phyloP scores from a whole-genome alignment of 2,797 vertebrate genomes.

The Poeciliopsis infans region DNA sequence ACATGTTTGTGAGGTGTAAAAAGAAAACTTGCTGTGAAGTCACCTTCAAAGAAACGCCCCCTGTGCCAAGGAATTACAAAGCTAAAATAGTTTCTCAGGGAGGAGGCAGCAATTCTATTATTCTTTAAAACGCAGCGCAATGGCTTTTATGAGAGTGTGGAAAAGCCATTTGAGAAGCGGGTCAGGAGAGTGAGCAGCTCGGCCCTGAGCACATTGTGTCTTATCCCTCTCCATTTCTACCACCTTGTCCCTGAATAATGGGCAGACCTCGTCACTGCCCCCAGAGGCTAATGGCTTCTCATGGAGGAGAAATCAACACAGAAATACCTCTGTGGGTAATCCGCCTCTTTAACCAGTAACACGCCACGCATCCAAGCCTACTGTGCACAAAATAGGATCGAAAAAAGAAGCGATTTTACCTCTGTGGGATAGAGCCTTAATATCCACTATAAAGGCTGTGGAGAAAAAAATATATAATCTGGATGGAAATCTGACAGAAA shows the following conservation, averaged over 20 bases:
- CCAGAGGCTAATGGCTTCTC: slow-evolving; percentile 86
- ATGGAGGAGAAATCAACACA: slow-evolving; percentile 83
- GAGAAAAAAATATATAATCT: slow-evolving; percentile 58
- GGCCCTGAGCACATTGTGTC: slow-evolving; percentile 82
- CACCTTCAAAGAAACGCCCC: slow-evolving; percentile 83
- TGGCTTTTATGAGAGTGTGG: slow-evolving; percentile 80
- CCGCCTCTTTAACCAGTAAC: slow-evolving; percentile 75
- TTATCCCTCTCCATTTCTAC: slow-evolving; percentile 83
- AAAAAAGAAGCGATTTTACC: slow-evolving; percentile 63
- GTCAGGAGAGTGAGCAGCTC: slow-evolving; percentile 77
- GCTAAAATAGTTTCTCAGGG: slow-evolving; percentile 81
- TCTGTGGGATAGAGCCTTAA: slow-evolving; percentile 55
- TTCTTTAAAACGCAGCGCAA: slow-evolving; percentile 85
- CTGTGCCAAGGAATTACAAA: slow-evolving; percentile 79
- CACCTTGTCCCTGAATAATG: slow-evolving; percentile 82
- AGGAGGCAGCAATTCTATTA: slow-evolving; percentile 83
- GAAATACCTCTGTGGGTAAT: slow-evolving; percentile 78
- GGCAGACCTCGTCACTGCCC: slow-evolving; percentile 83
- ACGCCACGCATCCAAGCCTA: slow-evolving; percentile 56
- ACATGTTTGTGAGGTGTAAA: slow-evolving; percentile 67
- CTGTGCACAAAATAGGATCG: slow-evolving; percentile 74
- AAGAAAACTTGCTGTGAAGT: slow-evolving; percentile 80
- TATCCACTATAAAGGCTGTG: slow-evolving; percentile 55
- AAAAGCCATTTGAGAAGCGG: slow-evolving; percentile 85
- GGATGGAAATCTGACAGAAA: slow-evolving; percentile 50